These are phyloP conservation scores for Vespertilio murinus DNA, from an alignment of 2,797 vertebrate species.

Conservation along the genomic window DNA sequence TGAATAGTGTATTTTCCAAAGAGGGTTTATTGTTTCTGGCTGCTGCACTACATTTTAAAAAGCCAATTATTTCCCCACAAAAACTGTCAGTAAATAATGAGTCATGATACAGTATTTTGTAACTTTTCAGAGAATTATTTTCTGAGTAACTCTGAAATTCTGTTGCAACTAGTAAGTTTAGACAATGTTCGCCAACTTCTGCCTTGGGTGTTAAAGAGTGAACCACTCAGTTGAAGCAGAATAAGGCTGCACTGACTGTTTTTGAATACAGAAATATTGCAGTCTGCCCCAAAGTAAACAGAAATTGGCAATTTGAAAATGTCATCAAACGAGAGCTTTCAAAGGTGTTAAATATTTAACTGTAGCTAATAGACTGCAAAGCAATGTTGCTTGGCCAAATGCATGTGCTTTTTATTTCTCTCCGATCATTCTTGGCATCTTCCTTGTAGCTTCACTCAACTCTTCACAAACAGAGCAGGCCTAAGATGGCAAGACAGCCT, in stretches of 20 bases:
- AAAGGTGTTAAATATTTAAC: slow-evolving; percentile 64
- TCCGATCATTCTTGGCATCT: neutral
- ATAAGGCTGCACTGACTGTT: neutral
- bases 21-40: slow-evolving; percentile 32
- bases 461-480: neutral
- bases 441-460: neutral
- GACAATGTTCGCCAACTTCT: slow-evolving; percentile 58
- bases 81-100: slow-evolving; percentile 55
- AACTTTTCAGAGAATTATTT: slow-evolving; percentile 53
- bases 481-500: neutral
- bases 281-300: slow-evolving; percentile 42
- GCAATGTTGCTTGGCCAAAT: slow-evolving; percentile 14
- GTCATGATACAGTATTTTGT: slow-evolving; percentile 46
- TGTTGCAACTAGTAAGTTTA: slow-evolving; percentile 63
- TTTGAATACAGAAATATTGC: neutral
- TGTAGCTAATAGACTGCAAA: slow-evolving; percentile 54
- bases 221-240: slow-evolving; percentile 34
- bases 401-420: neutral
- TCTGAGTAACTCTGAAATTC: slow-evolving; percentile 54
- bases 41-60: neutral
- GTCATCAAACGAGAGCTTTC: slow-evolving; percentile 57
- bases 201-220: slow-evolving; percentile 58
- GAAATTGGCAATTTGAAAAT: slow-evolving; percentile 58
- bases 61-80: neutral
- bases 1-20: slow-evolving; percentile 37